Conservation (phyloP, 2,113 vertebrate genomes). For the Lontra canadensis region DNA sequence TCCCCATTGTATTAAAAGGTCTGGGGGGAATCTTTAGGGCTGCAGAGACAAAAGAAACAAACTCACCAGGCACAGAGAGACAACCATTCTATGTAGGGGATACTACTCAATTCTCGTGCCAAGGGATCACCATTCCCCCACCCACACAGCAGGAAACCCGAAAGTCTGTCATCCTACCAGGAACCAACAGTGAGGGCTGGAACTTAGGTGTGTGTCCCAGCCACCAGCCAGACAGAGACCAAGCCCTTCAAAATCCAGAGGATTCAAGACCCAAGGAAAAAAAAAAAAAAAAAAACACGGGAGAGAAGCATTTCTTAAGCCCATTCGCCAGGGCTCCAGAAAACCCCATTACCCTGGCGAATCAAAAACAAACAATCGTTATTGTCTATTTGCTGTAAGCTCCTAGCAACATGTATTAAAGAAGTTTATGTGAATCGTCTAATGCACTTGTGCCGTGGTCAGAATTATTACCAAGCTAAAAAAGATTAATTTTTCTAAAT, state of each 20-base stretch:
- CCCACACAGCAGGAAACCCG: not conserved
- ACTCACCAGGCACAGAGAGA: not conserved
- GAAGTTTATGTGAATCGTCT: conserved; percentile 83
- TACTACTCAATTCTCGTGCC: not conserved
- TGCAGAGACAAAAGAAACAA: not conserved
- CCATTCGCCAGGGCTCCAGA: not conserved
- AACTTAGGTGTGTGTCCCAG: not conserved
- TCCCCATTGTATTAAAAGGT: not conserved
- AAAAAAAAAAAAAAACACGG: not conserved
- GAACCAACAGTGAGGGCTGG: not conserved
- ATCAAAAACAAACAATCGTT: conserved; percentile 72
- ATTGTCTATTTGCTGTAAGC: conserved; percentile 80
- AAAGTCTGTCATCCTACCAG: not conserved
- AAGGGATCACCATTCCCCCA: not conserved
- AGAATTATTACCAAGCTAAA: conserved; percentile 84
- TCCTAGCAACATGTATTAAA: conserved; percentile 81
- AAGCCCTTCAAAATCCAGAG: conserved; percentile 30
- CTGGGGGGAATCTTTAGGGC: not conserved
- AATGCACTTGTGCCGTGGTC: conserved; percentile 82
- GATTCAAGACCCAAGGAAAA: not conserved
- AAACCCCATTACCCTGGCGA: conserved; percentile 37
- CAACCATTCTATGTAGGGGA: not conserved
- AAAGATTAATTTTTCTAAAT: conserved; percentile 86
- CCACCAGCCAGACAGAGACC: not conserved
- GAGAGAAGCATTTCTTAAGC: conserved; percentile 14